These are phyloP conservation scores for Oncorhynchus nerka DNA, from an alignment of 2,113 vertebrate species.

Conservation along the genomic window DNA sequence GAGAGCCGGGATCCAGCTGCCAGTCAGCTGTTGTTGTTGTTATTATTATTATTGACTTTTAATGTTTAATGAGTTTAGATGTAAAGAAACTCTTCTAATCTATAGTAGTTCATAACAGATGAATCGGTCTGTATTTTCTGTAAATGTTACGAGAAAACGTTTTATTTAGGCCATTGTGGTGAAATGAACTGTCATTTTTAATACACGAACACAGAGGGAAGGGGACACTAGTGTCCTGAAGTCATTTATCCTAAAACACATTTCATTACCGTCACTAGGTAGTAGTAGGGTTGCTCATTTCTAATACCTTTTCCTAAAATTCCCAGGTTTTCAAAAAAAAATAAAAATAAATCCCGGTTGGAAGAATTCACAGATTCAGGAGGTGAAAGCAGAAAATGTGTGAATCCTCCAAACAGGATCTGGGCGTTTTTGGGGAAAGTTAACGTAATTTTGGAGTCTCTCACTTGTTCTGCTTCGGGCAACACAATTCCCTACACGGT, in stretches of 20 bases:
- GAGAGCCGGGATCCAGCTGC: conserved; percentile 19
- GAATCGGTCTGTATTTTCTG: conserved; percentile 6
- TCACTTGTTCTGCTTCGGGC: conserved; percentile 75
- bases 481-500: conserved; percentile 85
- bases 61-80: neutral
- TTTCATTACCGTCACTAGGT: conserved; percentile 85
- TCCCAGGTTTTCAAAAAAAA: too few species aligned
- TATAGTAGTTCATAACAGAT: neutral
- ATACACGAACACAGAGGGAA: conserved; percentile 43
- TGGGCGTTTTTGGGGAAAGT: too few species aligned
- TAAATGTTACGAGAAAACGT: neutral
- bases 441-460: neutral
- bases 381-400: too few species aligned
- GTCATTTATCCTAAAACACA: conserved; percentile 57
- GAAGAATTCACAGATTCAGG: too few species aligned
- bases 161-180: conserved; percentile 10
- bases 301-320: too few species aligned
- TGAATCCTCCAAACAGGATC: too few species aligned
- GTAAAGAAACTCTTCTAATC: conserved; percentile 10
- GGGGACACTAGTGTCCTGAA: conserved; percentile 46
- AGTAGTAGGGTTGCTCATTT: conserved; percentile 51
- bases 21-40: conserved; percentile 17
- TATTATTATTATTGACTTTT: neutral
- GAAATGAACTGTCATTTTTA: conserved; percentile 6
- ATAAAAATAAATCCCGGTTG: too few species aligned